A percentile compares a stretch with the other conserved stretches of the same genome.
phyloP scores from a whole-genome alignment of 1,140 invertebrate species.

The Drosophila leontia region DNA sequence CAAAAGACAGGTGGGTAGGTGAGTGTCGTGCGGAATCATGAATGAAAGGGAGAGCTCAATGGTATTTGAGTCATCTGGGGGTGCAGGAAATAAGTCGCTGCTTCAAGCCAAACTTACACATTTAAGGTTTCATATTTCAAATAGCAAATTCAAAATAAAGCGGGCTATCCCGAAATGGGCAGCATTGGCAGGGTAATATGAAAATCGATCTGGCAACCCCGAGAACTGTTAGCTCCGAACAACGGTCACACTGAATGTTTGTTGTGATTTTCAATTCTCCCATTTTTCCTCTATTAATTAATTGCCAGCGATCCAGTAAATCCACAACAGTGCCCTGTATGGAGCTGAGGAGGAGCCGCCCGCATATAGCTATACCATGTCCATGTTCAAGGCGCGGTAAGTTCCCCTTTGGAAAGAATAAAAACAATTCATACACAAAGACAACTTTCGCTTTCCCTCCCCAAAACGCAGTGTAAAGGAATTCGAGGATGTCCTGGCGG shows the following conservation, averaged over 20 bases:
- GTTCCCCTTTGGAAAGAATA: background rate
- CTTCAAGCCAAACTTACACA: background rate
- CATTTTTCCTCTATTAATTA: background rate
- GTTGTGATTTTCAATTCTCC: conserved; percentile 6
- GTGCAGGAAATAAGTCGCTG: background rate
- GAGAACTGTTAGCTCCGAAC: background rate
- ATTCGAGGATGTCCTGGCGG: conserved; percentile 89
- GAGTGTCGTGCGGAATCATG: conserved; percentile 14
- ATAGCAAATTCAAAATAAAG: background rate
- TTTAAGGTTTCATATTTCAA: background rate
- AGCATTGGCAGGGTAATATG: background rate
- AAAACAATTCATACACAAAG: conserved; percentile 16
- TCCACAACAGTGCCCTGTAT: conserved; percentile 21
- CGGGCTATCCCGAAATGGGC: background rate
- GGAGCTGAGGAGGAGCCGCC: conserved; percentile 10
- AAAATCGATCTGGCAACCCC: background rate
- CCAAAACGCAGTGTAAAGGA: conserved; percentile 88
- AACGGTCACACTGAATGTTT: conserved; percentile 6
- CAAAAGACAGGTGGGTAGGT: conserved; percentile 16
- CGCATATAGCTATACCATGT: conserved; percentile 59
- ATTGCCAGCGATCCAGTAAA: background rate
- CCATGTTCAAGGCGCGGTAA: conserved; percentile 81
- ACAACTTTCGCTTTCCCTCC: conserved; percentile 9
- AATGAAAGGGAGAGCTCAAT: conserved; percentile 7
- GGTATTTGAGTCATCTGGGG: background rate